Base-by-base conservation (phyloP, 2,797 vertebrate species). In the Todus mexicanus region DNA sequence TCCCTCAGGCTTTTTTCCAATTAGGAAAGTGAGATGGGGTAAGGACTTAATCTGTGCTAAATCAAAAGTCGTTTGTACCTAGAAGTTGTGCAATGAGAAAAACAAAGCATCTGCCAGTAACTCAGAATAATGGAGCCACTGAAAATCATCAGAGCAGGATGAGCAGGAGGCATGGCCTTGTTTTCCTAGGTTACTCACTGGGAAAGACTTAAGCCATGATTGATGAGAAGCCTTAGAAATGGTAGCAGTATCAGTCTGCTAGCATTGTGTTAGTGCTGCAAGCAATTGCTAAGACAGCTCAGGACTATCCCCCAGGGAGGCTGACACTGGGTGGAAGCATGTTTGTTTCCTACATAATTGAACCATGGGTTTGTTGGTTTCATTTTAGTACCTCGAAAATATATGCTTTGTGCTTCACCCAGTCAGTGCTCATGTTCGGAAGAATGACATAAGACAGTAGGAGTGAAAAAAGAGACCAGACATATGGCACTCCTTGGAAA, bases 181-280 rank as follows among this genome's bases (percentile, higher is more conserved):
- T 84, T 93, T 92, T 72, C 63, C 42, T 40, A 33, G 82, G 57
- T 72, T 57, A 33, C 71, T 90, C 68, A 2, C 61, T 54, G 79
- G 69, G 65, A 83, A 35, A 89, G 91, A 35, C 43, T 89, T 11
- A 6, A 38, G 76, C 7, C 75, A 57, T 92, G 95, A 92, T 91
- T 87, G 93, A 92, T 95, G 87, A 87, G 79, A 16, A 82, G 42
- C 59, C 79, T 51, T 61, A 72, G 92, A 56, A 89, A 4, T 26
- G 29, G 75, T 25, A 63, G 40, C 57, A 40, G 45, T 15, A 50
- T 61, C 64, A 84, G 78, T 89, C 87, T 83, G 66, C 38, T 81
- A 82, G 92, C 79, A 66, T 81, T 85, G 75, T 68, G 79, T 77
- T 78, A 40, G 42, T 85, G 78, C 94, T 87, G 84, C n/a, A 56